phyloP scores from a whole-genome alignment of 1,140 invertebrate genomes.

The Sitodiplosis mosellana region DNA sequence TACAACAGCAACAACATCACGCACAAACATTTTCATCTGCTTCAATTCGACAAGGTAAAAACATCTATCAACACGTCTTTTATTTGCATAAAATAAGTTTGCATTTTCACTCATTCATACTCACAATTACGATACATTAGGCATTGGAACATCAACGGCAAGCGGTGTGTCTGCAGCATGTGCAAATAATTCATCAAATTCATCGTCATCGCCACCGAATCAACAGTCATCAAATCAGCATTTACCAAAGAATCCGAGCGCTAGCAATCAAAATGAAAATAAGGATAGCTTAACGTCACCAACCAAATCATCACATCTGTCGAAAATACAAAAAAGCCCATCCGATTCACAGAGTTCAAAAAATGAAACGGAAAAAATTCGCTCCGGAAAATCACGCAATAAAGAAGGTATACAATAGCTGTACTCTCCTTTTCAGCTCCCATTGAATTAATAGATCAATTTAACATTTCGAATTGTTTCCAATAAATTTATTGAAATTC shows the following conservation, averaged over 20 bases:
- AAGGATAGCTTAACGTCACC: conserved; percentile 1
- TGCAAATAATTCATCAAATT: background rate
- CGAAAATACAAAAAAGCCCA: background rate
- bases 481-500: background rate
- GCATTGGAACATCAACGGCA: background rate
- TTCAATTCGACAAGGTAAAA: conserved; percentile 2
- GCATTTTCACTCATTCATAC: too few species aligned
- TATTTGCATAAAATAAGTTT: too few species aligned
- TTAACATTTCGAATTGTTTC: background rate
- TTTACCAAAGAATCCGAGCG: background rate
- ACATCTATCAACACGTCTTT: background rate
- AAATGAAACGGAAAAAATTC: background rate
- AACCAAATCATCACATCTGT: background rate
- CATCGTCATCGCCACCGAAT: background rate
- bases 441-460: too few species aligned
- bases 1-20: conserved; percentile 5
- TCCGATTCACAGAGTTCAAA: conserved; percentile 1
- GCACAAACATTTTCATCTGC: conserved; percentile 1
- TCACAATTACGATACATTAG: too few species aligned
- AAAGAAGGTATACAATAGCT: conserved; percentile 1
- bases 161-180: background rate
- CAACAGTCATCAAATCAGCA: background rate
- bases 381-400: background rate
- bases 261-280: background rate
- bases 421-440: too few species aligned